phyloP scores from a whole-genome alignment of 2,888 invertebrate genomes.

The Candidula unifasciata region DNA sequence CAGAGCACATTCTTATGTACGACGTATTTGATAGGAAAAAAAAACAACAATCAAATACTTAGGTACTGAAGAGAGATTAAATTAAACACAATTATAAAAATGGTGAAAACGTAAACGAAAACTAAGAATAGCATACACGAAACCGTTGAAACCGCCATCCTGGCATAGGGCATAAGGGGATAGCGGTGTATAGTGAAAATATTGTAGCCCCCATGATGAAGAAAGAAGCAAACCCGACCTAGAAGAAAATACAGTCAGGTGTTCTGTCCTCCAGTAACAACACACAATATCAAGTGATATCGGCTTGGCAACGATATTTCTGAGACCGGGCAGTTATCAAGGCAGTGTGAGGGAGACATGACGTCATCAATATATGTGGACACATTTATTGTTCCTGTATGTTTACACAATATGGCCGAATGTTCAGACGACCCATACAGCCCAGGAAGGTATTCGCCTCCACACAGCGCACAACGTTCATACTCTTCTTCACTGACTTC shows the following conservation, averaged over 20 bases:
- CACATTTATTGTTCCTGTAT: slow-evolving; percentile 36
- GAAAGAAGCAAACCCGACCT: too few species aligned
- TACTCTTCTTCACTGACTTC: neutral
- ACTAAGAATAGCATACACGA: too few species aligned
- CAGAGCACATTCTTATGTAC: too few species aligned
- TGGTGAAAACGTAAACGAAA: too few species aligned
- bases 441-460: slow-evolving; percentile 24
- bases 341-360: neutral
- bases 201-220: too few species aligned
- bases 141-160: slow-evolving; percentile 2
- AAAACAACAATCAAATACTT: too few species aligned
- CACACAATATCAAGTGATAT: too few species aligned
- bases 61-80: too few species aligned
- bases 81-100: too few species aligned
- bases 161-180: neutral
- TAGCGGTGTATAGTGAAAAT: neutral
- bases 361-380: slow-evolving; percentile 50
- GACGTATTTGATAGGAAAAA: too few species aligned
- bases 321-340: neutral
- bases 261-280: too few species aligned
- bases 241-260: too few species aligned
- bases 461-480: slow-evolving; percentile 10
- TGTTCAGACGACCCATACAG: slow-evolving; percentile 40
- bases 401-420: slow-evolving; percentile 51
- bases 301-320: neutral